Base-by-base conservation (phyloP, 2,113 vertebrate genomes). In the Hemibates koningsi region DNA sequence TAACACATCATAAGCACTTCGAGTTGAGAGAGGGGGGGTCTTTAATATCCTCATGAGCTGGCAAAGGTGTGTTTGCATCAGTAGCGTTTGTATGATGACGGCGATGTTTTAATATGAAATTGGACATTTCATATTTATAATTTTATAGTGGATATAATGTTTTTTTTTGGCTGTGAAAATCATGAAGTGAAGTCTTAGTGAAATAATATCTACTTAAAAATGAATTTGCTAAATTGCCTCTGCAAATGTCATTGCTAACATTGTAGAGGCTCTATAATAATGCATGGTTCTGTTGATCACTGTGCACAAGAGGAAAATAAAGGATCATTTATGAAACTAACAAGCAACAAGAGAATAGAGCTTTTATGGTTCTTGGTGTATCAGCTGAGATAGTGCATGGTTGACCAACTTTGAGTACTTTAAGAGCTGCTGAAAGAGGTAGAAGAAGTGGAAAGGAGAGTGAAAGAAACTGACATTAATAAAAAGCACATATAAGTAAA, bases 21-120 rank as follows among this genome's bases (percentile, higher is more conserved):
- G 6, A 66, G 38, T 43, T 0, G 13, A 43, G 61, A 2, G 29
- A 0, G 34, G 19, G 19, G n/a, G 7, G 63, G 63, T 4, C n/a
- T 43, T 19, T 48, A 29, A 73, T 48, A 45, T 11, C 41, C 41
- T 76, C 68, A 11, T 29, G 68, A 76, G 6, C 3, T 29, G 24
- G 24, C 1, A 48, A 17, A 45, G 21, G 38, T 45, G 38, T 43
- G 66, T 73, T 73, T 45, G 24, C 41, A 45, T 27, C 13, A 48
- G 68, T 48, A 29, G 41, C 4, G 41, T 48, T 76, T 48, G 68
- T 11, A 29, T 76, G 7, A 71, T 43, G 38, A 71, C 2, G 3
- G 2, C 0, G 5, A 45, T 73, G 66, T 43, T 43, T 71, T 41
- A 71, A 71, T 41, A 4, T 71, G 66, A 71, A 71, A 71, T 38